Conservation (phyloP, 2,113 vertebrate species). For the Periophthalmus modestus region DNA sequence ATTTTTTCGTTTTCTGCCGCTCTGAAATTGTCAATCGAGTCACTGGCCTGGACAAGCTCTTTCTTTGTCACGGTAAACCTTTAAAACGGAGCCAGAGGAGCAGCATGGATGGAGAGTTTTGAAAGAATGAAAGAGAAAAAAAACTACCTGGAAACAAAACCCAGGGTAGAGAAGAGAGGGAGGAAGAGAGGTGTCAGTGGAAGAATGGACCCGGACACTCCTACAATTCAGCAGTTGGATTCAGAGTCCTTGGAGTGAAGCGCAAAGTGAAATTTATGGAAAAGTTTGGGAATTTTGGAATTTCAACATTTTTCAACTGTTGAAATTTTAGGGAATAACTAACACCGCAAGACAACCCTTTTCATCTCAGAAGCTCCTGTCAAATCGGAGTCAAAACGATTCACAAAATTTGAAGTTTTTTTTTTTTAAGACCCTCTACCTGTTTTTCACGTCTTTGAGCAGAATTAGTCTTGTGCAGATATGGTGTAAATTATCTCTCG, state of each 20-base stretch:
- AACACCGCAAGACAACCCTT: neutral
- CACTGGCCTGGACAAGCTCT: slow-evolving; percentile 76
- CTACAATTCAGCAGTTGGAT: slow-evolving; percentile 64
- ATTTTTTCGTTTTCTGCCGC: slow-evolving; percentile 68
- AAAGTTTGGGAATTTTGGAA: neutral
- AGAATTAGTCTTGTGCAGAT: too few species aligned
- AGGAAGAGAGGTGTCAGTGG: slow-evolving; percentile 29
- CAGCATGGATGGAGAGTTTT: slow-evolving; percentile 62
- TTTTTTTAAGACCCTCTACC: too few species aligned
- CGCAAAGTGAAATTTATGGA: slow-evolving; percentile 1
- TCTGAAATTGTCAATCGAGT: slow-evolving; percentile 77
- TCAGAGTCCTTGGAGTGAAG: slow-evolving; percentile 55
- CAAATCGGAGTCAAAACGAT: too few species aligned
- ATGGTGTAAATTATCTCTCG: too few species aligned
- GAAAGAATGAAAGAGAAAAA: slow-evolving; percentile 58
- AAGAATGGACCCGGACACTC: slow-evolving; percentile 43
- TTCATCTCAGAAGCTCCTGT: neutral
- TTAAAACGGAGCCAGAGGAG: slow-evolving; percentile 74
- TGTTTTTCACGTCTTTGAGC: too few species aligned
- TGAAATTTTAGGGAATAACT: neutral
- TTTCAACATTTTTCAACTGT: neutral
- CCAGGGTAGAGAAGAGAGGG: slow-evolving; percentile 48
- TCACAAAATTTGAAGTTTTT: too few species aligned
- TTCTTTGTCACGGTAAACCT: slow-evolving; percentile 61
- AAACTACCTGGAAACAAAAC: slow-evolving; percentile 77